phyloP scores from a whole-genome alignment of 2,888 invertebrate genomes.

The Limnephilus rhombicus region DNA sequence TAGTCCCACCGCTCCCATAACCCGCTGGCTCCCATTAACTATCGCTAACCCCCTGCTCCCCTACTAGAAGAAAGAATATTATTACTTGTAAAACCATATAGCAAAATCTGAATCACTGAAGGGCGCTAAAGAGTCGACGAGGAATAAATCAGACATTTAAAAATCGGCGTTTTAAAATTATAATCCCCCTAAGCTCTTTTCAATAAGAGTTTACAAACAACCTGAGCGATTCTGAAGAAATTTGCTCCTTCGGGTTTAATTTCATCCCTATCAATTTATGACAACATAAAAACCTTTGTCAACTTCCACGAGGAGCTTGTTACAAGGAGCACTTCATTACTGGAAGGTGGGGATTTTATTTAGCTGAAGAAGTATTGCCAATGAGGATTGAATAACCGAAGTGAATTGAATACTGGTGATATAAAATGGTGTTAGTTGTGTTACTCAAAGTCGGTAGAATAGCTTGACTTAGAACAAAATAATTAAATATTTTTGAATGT shows the following conservation, averaged over 20 bases:
- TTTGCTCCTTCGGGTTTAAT: not conserved
- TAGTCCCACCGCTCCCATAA: too few relatives aligned
- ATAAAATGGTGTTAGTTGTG: too few relatives aligned
- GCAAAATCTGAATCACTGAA: not conserved
- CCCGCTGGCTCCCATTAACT: too few relatives aligned
- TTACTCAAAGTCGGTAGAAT: too few relatives aligned
- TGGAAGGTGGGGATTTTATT: not conserved
- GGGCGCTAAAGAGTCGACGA: not conserved
- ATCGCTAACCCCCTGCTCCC: too few relatives aligned
- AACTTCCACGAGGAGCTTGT: too few relatives aligned
- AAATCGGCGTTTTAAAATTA: not conserved
- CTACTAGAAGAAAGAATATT: too few relatives aligned
- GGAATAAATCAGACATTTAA: not conserved
- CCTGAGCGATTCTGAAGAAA: not conserved
- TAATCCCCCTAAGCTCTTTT: not conserved
- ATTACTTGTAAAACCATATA: too few relatives aligned
- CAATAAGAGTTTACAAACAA: not conserved
- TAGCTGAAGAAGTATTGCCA: not conserved
- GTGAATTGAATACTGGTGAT: not conserved
- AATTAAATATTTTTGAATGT: too few relatives aligned
- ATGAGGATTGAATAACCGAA: not conserved
- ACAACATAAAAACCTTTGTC: not conserved
- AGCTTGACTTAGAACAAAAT: too few relatives aligned
- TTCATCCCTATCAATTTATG: not conserved
- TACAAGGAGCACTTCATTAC: not conserved